Evolutionary conservation across 2,113 vertebrate genomes (phyloP), one percentile per base, ranked within the genome.

Genomic region (Scomber japonicus): DNA sequence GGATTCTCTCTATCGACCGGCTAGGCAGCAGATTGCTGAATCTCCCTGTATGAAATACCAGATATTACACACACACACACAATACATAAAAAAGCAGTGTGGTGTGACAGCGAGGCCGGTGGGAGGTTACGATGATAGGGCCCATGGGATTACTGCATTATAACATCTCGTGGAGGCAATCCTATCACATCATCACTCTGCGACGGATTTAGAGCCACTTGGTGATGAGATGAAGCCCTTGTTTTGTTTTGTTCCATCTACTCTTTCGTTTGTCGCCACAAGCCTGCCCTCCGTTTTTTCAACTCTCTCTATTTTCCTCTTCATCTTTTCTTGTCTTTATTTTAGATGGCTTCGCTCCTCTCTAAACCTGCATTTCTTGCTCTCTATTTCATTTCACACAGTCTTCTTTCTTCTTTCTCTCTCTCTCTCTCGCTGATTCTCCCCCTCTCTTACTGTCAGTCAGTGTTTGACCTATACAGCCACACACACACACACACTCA

Each of bases 1-100:
- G 71, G 77, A 78, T 85, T 64, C 68, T 82, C 49, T 84, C 11
- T 80, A 89, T 89, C 55, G 73, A 91, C 78, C 45, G 24, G 44
- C 10, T 17, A 4, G 19, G 73, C 48, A 27, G 21, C 78, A 82
- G 61, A 89, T 72, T 31, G 71, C 78, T 82, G 69, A 81, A 75
- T 82, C 75, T 74, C 31, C 79, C 17, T 3, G 14, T 31, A 74
- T 67, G 54, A 82, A 70, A 80, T 44, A 60, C 12, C 15, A 60
- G 62, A 82, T 85, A 81, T 74, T 64, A 70, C 68, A 75, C 57
- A 61, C 49, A 44, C 67, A 44, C 67, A n/a, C 51, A 45, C 40
- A 16, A 19, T 72, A 14, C 53, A 65, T 27, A 44, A 44, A 64
- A 27, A n/a, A 55, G 62, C 30, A 57, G 66, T 53, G 46, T n/a